Evolutionary conservation across 2,797 vertebrate species (phyloP).

Genomic region (Zalophus californianus): DNA sequence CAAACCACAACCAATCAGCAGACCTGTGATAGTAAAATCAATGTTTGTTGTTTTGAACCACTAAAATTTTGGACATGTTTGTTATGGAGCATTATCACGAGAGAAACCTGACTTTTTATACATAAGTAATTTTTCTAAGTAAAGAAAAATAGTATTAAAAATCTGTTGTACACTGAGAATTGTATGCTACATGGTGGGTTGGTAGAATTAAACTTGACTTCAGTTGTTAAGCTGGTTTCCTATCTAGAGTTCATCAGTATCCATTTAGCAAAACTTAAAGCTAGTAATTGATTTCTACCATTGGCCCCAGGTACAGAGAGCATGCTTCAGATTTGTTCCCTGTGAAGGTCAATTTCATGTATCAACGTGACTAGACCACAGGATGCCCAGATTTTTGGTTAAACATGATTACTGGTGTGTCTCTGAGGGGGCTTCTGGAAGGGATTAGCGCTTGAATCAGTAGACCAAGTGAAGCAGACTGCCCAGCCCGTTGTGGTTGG

Average conservation of each 20-base stretch:
- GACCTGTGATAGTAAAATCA: not conserved
- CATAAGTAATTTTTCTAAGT: not conserved
- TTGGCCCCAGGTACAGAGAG: not conserved
- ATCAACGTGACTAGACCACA: not conserved
- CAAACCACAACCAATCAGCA: not conserved
- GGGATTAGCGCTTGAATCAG: not conserved
- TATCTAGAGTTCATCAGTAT: not conserved
- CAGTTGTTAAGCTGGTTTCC: not conserved
- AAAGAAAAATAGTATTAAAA: not conserved
- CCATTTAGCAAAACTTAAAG: not conserved
- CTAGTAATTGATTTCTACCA: not conserved
- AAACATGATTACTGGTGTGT: too few relatives aligned
- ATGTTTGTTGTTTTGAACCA: not conserved
- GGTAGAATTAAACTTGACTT: not conserved
- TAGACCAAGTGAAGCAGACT: not conserved
- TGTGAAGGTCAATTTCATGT: not conserved
- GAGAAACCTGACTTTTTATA: not conserved
- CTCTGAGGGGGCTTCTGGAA: not conserved
- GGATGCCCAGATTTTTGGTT: not conserved
- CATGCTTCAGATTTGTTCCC: not conserved
- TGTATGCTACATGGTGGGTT: not conserved
- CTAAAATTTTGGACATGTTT: slow-evolving; percentile 11
- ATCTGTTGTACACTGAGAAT: not conserved
- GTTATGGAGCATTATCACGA: not conserved
- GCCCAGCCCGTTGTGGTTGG: too few relatives aligned